Evolutionary conservation across 2,113 vertebrate genomes (phyloP).

Genomic region (Thalassoma bifasciatum): DNA sequence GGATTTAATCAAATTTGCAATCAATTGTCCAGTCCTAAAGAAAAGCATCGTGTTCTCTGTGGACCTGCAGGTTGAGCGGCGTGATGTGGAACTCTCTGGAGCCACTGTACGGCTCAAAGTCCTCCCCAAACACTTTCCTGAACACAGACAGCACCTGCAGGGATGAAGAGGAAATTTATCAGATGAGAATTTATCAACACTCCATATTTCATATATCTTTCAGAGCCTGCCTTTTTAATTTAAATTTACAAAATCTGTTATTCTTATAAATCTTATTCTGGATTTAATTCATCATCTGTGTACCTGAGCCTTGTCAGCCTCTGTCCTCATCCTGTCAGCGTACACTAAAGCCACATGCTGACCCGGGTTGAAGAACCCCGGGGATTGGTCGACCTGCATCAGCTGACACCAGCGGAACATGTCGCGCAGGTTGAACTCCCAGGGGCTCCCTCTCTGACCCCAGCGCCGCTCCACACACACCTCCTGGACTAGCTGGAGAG

Average conservation of each 20-base stretch:
- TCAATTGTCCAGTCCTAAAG: no score
- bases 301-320: conserved; percentile 90
- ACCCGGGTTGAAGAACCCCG: conserved; percentile 91
- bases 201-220: no score
- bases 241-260: no score
- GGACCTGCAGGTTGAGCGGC: conserved; percentile 93
- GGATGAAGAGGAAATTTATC: background rate
- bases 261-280: no score
- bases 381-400: conserved; percentile 94
- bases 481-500: conserved; percentile 88
- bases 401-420: conserved; percentile 99
- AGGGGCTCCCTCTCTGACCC: conserved; percentile 96
- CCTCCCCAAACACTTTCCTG: conserved; percentile 87
- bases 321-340: conserved; percentile 93
- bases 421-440: conserved; percentile 98
- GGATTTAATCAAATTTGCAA: no score
- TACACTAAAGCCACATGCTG: conserved; percentile 94
- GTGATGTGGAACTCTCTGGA: conserved; percentile 92
- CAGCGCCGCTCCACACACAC: conserved; percentile 90
- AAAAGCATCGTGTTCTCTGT: background rate
- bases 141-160: conserved; percentile 88
- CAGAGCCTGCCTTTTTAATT: no score
- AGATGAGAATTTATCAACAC: no score
- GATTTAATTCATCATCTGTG: no score
- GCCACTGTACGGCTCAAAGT: conserved; percentile 85